A percentile compares a stretch with the other conserved stretches of the same genome.
Evolutionary conservation across 2,113 vertebrate genomes (phyloP).

Genomic region (Eptesicus fuscus): DNA sequence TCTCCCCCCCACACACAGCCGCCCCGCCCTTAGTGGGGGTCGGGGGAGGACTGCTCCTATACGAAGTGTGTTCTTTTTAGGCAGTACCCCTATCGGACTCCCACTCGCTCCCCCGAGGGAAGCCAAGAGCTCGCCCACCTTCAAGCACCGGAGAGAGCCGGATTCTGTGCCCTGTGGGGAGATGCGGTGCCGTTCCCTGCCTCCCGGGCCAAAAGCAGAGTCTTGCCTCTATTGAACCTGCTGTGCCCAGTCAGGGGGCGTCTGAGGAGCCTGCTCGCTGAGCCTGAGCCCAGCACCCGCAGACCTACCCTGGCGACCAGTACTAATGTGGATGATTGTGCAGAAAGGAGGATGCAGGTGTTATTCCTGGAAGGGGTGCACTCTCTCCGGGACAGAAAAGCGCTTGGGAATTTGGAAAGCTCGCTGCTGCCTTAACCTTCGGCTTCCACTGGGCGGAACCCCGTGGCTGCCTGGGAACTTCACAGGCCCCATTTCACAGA

Average conservation of each 20-base stretch:
- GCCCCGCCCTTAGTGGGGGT: not conserved
- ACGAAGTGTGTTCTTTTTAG: not conserved
- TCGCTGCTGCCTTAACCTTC: not conserved
- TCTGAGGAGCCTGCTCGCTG: not conserved
- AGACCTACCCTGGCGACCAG: too few species aligned
- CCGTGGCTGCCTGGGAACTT: constrained; percentile 38
- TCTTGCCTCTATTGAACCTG: not conserved
- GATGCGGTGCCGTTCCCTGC: not conserved
- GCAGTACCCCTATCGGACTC: not conserved
- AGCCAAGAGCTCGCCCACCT: not conserved
- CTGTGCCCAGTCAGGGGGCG: not conserved
- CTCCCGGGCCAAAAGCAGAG: not conserved
- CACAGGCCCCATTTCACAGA: not conserved
- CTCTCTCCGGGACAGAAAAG: not conserved
- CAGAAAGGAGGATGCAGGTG: constrained; percentile 14
- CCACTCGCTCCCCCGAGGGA: accelerated
- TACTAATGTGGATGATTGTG: accelerated
- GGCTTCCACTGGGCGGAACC: constrained; percentile 26
- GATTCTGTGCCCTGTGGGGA: not conserved
- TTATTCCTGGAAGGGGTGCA: constrained; percentile 40
- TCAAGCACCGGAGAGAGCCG: not conserved
- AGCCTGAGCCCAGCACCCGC: accelerated
- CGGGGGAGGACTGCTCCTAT: not conserved
- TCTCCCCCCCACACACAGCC: too few species aligned
- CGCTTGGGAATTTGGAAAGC: constrained; percentile 29